Base-by-base conservation (phyloP, 2,888 invertebrate species). In the Dinocampus coccinellae region DNA sequence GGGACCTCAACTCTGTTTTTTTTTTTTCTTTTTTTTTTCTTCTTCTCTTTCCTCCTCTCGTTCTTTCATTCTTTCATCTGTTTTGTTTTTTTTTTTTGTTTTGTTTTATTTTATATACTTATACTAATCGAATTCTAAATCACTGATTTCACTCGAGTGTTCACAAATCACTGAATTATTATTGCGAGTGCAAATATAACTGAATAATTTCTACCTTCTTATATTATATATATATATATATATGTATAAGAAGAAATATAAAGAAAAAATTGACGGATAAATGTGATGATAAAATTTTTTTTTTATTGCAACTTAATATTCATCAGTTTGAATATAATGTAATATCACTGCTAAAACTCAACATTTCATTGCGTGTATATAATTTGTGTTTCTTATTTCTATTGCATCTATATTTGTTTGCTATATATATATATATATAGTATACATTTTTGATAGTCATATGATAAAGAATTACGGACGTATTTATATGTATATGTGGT, bases 101-200 rank as follows among this genome's bases (percentile, higher is more conserved):
- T 29, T 29, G 3, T 29, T 29, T 7, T 7, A 3, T 29, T 4
- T 29, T 7, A 9, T 47, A 47, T 47, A 4, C 16, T 47, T 47
- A 47, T 47, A 6, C 16, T 47, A 62, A 62, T 62, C 62, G 62
- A 62, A 62, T 62, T 62, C 24, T 9, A 36, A 42, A 62, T 62
- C 39, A 39, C 24, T 16, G 13, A 62, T 39, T 10, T 39, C 4
- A n/a, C 47, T 42, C 42, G 39, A 62, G 62, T 62, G 62, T 62
- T 24, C 42, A 42, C 62, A 39, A 62, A 62, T 62, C 62, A 42
- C 62, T 62, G 62, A 62, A 62, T 62, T 62, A 62, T 62, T 62
- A 16, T 47, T 16, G 47, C n/a, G 39, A n/a, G 39, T 47, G 16
- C 16, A 47, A 16, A 47, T 47, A 16, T 47, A 47, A 47, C 47